Evolutionary conservation across 2,888 invertebrate genomes (phyloP).

Genomic region (Caenorhabditis angaria): DNA sequence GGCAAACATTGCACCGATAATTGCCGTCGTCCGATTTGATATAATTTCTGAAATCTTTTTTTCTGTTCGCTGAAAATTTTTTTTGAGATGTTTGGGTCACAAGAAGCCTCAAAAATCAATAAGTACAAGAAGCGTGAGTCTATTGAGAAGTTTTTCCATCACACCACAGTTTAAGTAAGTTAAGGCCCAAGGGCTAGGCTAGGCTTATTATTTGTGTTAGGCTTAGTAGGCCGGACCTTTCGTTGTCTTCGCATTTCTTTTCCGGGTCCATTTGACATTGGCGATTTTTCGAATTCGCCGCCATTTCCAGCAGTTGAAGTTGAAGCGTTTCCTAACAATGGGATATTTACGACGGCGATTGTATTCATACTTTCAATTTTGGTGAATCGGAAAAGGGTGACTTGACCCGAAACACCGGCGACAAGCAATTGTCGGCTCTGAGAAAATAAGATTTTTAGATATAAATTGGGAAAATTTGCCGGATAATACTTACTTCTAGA

Average conservation of each 20-base stretch:
- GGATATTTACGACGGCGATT: conserved; percentile 78
- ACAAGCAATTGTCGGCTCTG: conserved; percentile 85
- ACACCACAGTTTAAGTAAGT: too few relatives aligned
- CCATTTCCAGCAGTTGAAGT: conserved; percentile 10
- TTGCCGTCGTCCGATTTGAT: conserved; percentile 38
- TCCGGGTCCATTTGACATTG: conserved; percentile 27
- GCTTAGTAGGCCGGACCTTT: too few relatives aligned
- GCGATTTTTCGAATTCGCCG: conserved; percentile 28
- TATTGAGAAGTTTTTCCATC: too few relatives aligned
- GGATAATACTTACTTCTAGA: conserved; percentile 78
- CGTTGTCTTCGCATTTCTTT: conserved; percentile 50
- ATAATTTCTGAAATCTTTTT: conserved; percentile 32
- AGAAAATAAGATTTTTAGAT: conserved; percentile 15
- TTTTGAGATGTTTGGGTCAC: too few relatives aligned
- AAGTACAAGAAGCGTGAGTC: too few relatives aligned
- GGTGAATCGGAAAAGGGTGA: conserved; percentile 92
- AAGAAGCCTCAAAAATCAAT: too few relatives aligned
- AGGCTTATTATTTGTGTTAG: too few relatives aligned
- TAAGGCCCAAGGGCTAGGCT: too few relatives aligned
- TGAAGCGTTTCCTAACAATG: conserved; percentile 24
- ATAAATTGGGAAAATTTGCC: not conserved
- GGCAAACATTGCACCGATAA: conserved; percentile 40
- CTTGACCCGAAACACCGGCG: conserved; percentile 90
- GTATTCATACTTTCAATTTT: conserved; percentile 83
- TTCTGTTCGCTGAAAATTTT: not conserved